These are phyloP conservation scores for Pseudoatta argentina DNA, from an alignment of 1,140 invertebrate genomes.

Conservation along the genomic window DNA sequence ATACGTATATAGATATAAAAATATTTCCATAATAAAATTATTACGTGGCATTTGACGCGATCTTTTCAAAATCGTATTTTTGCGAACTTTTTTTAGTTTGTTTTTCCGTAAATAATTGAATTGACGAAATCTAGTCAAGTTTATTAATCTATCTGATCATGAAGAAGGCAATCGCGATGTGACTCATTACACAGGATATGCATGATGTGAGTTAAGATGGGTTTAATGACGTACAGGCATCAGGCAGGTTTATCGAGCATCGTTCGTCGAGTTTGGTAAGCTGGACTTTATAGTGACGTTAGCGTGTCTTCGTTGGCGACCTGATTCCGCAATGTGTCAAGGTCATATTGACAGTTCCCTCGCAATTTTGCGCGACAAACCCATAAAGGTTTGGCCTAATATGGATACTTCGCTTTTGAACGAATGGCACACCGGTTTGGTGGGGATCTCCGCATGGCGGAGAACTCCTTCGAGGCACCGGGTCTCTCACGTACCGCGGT, in stretches of 20 bases:
- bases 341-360: slow-evolving; percentile 68
- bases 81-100: neutral
- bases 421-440: slow-evolving; percentile 72
- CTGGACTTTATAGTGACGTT: slow-evolving; percentile 2
- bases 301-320: slow-evolving; percentile 34
- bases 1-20: neutral
- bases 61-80: neutral
- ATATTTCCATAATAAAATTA: neutral
- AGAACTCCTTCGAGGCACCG: slow-evolving; percentile 76
- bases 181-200: neutral
- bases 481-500: slow-evolving; percentile 73
- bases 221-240: neutral
- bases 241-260: neutral
- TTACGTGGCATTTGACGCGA: neutral
- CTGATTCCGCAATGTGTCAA: slow-evolving; percentile 69
- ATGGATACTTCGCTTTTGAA: slow-evolving; percentile 81
- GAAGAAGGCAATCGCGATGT: neutral
- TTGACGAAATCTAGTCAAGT: neutral
- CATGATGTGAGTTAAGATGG: too few species aligned
- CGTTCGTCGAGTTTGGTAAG: slow-evolving; percentile 14
- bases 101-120: neutral
- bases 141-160: neutral
- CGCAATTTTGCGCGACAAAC: slow-evolving; percentile 81
- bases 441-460: slow-evolving; percentile 73
- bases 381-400: slow-evolving; percentile 86